These are phyloP conservation scores for Oncorhynchus mykiss DNA, from an alignment of 2,113 vertebrate species.

Conservation along the genomic window DNA sequence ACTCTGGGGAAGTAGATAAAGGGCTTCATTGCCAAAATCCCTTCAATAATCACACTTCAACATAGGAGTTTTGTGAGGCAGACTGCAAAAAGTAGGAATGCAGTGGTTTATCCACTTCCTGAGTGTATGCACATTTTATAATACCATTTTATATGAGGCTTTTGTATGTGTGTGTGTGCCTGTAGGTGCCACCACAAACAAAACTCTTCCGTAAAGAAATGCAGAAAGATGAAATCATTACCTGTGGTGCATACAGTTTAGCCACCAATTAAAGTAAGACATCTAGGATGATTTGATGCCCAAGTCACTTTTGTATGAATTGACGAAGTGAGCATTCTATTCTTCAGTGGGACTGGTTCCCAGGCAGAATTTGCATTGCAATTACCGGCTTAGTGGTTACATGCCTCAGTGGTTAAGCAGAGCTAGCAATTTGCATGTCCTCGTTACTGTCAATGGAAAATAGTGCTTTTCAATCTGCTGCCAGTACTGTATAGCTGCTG, in stretches of 20 bases:
- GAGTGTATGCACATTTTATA: too few relatives aligned
- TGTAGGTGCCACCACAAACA: not conserved
- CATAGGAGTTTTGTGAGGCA: too few relatives aligned
- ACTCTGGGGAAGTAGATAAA: too few relatives aligned
- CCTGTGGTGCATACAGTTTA: not conserved
- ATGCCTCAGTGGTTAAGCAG: conserved; percentile 18
- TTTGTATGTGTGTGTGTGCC: too few relatives aligned
- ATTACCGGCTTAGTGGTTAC: conserved; percentile 19
- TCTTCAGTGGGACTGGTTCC: conserved; percentile 8
- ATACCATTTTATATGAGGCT: too few relatives aligned
- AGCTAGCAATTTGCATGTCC: conserved; percentile 17
- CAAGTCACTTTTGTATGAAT: not conserved
- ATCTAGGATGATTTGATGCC: not conserved
- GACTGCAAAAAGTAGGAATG: too few relatives aligned
- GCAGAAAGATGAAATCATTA: not conserved
- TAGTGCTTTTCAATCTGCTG: not conserved
- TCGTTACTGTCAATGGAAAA: conserved; percentile 10
- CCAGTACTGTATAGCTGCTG: not conserved
- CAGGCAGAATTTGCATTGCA: conserved; percentile 16
- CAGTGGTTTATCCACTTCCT: too few relatives aligned
- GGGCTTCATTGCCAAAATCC: too few relatives aligned
- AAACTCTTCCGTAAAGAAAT: not conserved
- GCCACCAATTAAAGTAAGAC: not conserved
- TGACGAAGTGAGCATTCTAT: conserved; percentile 3
- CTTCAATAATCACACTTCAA: too few relatives aligned